Conservation (phyloP, 2,797 vertebrate genomes). For the Molossus alvarezi region DNA sequence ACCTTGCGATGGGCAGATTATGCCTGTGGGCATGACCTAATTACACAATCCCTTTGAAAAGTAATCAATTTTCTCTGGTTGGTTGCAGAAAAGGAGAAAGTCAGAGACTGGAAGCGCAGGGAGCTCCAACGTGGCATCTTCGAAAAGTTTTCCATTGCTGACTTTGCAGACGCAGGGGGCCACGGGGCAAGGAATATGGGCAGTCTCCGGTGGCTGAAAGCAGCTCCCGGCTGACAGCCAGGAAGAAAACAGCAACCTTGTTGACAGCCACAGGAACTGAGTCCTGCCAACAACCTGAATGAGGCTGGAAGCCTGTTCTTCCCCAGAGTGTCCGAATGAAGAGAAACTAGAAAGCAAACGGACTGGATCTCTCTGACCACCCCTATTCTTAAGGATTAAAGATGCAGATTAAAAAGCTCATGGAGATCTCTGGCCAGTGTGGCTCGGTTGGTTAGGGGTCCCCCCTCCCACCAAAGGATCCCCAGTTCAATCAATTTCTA, state of each 20-base stretch:
- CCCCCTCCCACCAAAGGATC: no score
- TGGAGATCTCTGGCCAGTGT: no score
- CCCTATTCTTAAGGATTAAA: neutral
- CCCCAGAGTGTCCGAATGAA: neutral
- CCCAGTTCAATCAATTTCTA: no score
- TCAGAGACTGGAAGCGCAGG: neutral
- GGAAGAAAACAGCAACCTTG: neutral
- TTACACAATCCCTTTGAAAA: neutral
- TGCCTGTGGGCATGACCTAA: neutral
- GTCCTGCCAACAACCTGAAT: neutral
- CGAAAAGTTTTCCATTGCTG: neutral
- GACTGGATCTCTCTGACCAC: neutral
- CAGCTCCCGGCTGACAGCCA: neutral
- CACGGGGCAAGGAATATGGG: neutral
- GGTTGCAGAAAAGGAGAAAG: conserved; percentile 6
- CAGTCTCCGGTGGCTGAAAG: neutral
- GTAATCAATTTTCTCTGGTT: conserved; percentile 4
- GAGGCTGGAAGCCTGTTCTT: neutral
- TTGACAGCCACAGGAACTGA: neutral
- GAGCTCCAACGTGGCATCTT: neutral
- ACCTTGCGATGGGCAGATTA: neutral
- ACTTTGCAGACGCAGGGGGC: neutral
- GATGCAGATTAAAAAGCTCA: neutral
- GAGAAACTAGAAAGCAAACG: neutral
- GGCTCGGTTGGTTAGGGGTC: no score